These are phyloP conservation scores for Koerneria pararmatus DNA, from an alignment of 2,888 invertebrate species.

Conservation along the genomic window DNA sequence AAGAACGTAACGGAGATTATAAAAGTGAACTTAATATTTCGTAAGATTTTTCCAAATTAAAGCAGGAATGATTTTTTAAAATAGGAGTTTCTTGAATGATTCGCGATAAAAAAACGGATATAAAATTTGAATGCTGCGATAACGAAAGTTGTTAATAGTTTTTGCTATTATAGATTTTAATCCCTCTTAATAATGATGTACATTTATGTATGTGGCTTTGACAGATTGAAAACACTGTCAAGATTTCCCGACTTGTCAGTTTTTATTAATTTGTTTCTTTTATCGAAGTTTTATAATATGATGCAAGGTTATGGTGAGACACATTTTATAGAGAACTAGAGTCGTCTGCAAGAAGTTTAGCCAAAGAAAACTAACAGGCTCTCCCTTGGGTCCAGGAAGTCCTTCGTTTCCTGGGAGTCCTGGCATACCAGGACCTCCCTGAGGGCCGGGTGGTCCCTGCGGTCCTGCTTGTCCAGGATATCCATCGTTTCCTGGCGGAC, in stretches of 20 bases:
- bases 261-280: too few species aligned
- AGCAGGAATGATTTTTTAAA: too few species aligned
- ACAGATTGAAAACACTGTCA: too few species aligned
- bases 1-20: neutral
- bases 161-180: too few species aligned
- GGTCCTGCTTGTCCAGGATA: constrained; percentile 61
- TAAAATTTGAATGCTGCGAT: too few species aligned
- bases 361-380: constrained; percentile 67
- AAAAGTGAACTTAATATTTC: neutral
- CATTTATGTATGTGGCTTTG: too few species aligned
- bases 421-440: constrained; percentile 41
- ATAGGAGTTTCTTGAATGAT: too few species aligned
- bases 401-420: constrained; percentile 51
- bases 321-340: neutral
- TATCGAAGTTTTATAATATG: neutral
- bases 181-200: too few species aligned
- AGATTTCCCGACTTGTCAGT: too few species aligned
- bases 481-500: constrained; percentile 60
- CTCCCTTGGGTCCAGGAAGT: constrained; percentile 57
- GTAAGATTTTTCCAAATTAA: constrained; percentile 19
- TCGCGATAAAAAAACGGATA: too few species aligned
- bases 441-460: constrained; percentile 47
- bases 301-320: too few species aligned
- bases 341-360: constrained; percentile 27
- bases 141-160: too few species aligned